Base-by-base conservation (phyloP, 2,888 invertebrate species). In the Hirtodrosophila duncani region DNA sequence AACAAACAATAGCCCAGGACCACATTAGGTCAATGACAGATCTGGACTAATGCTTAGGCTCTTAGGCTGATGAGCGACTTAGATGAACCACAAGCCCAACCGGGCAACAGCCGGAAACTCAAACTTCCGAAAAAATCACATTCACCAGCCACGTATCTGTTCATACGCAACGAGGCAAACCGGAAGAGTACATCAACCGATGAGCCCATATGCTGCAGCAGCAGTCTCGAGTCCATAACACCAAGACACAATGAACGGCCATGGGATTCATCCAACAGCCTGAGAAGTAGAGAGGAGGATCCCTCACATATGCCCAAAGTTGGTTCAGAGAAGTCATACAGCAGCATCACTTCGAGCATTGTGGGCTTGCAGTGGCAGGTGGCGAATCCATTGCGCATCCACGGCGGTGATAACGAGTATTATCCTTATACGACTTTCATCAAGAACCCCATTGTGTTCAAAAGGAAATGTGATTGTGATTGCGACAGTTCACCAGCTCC, bases 371-470 rank as follows among this genome's bases (percentile, higher is more conserved):
- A 11, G 20, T 36, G 36, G 23, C 21, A 9, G 7, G n/a, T 23
- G 20, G 3, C 4, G 21, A 6, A 13, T 5, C 6, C 3, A 11
- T 1, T 1, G 43, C 43, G 5, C 14, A 21, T 14, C 6, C 10
- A n/a, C 5, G 58, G 45, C 6, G 46, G 42, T 1, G 26, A 36
- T 1, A 9, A 11, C 9, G 17, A 29, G 0, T 39, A 39, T 23
- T 29, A 24, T 17, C 44, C 43, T 2, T 18, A 30, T 2, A 20
- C 29, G 5, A 41, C 49, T 1, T 50, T 50, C 13, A 17, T 50
- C 0, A 49, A 33, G 7, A 55, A 59, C 24, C 31, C 55, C 1
- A 24, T 59, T 10, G 45, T 55, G 1, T 9, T 30, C 8, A 29
- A 18, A 8, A 55, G 39, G n/a, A n/a, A n/a, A 10, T 27, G 20